A percentile compares a stretch with the other conserved stretches of the same genome.
Evolutionary conservation across 2,113 vertebrate species (phyloP).

Genomic region (Chloebia gouldiae): DNA sequence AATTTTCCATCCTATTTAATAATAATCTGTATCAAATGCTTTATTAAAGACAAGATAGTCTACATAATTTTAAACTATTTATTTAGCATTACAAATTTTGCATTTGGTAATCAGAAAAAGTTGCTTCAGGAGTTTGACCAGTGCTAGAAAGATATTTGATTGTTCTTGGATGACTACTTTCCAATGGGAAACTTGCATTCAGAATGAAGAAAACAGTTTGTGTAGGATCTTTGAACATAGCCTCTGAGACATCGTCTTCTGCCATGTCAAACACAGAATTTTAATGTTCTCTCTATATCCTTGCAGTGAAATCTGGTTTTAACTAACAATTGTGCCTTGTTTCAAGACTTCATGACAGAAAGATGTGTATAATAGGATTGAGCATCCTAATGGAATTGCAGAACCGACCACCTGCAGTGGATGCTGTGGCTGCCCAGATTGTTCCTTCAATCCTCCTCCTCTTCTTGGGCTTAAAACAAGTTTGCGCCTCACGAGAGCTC

Average conservation of each 20-base stretch:
- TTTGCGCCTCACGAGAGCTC: slow-evolving; percentile 85
- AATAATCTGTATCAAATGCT: slow-evolving; percentile 1
- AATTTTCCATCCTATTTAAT: slow-evolving; percentile 38
- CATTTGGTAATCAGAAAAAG: background rate
- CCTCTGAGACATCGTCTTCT: background rate
- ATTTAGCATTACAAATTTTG: slow-evolving; percentile 11
- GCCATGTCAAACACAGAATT: background rate
- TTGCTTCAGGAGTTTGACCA: background rate
- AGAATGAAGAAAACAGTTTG: background rate
- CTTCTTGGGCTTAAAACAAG: slow-evolving; percentile 93
- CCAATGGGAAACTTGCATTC: background rate
- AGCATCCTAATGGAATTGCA: slow-evolving; percentile 93
- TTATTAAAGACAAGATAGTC: slow-evolving; percentile 15
- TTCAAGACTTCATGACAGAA: slow-evolving; percentile 94
- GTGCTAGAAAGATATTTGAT: background rate
- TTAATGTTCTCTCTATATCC: background rate
- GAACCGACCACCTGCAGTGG: slow-evolving; percentile 82
- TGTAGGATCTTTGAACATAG: background rate
- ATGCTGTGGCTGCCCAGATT: slow-evolving; percentile 86
- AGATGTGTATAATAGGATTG: slow-evolving; percentile 96
- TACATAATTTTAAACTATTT: slow-evolving; percentile 15
- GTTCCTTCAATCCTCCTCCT: slow-evolving; percentile 93
- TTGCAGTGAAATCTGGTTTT: background rate
- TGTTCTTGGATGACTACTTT: background rate
- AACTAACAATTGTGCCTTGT: background rate